phyloP scores from a whole-genome alignment of 1,140 invertebrate species.

The Laupala kohalensis region DNA sequence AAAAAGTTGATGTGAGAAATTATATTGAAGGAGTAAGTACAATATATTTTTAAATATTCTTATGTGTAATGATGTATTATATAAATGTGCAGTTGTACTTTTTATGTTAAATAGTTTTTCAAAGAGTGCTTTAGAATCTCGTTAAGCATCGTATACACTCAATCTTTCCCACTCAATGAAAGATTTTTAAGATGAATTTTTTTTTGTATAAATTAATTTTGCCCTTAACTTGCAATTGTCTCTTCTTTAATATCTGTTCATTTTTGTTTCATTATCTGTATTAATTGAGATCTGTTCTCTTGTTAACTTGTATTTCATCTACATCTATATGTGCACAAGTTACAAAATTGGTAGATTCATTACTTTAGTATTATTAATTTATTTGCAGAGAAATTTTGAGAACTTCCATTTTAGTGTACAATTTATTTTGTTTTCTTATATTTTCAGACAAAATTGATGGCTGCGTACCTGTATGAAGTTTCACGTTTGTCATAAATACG shows the following conservation, averaged over 20 bases:
- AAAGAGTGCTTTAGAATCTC: not conserved
- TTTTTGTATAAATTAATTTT: not conserved
- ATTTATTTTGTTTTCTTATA: no score
- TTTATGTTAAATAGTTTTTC: not conserved
- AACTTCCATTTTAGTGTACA: not conserved
- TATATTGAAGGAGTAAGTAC: constrained; percentile 84
- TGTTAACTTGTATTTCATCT: no score
- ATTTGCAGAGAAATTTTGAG: not conserved
- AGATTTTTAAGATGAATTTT: not conserved
- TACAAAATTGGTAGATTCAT: not conserved
- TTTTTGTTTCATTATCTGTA: no score
- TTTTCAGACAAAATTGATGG: constrained; percentile 73
- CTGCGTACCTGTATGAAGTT: constrained; percentile 71
- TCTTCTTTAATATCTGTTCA: no score
- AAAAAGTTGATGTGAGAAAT: constrained; percentile 84
- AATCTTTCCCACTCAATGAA: not conserved
- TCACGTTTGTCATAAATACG: constrained; percentile 44
- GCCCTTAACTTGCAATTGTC: not conserved
- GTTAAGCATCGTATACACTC: not conserved
- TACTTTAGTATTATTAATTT: not conserved
- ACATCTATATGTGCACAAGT: no score
- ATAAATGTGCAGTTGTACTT: not conserved
- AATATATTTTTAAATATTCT: constrained; percentile 4
- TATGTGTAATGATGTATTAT: not conserved
- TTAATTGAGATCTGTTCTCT: no score